A percentile compares a stretch with the other conserved stretches of the same genome.
These are phyloP conservation scores for Malurus alboscapulatus DNA, from an alignment of 2,113 vertebrate species.

Conservation along the genomic window DNA sequence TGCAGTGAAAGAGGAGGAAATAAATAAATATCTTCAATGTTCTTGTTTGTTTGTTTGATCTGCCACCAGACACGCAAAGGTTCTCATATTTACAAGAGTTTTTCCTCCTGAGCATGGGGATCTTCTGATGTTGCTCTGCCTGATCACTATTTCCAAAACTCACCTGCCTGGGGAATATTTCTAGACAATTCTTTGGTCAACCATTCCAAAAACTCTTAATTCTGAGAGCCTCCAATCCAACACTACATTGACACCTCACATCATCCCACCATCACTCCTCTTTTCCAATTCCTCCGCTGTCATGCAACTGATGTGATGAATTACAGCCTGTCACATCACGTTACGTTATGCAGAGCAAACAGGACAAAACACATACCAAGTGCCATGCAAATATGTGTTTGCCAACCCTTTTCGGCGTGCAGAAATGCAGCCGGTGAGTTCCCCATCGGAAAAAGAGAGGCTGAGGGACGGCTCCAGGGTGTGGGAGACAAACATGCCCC, in stretches of 20 bases:
- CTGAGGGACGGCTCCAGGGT: conserved; percentile 2
- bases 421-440: background rate
- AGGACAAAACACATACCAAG: conserved; percentile 72
- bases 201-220: background rate
- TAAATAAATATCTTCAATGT: background rate
- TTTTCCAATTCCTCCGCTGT: conserved; percentile 46
- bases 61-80: background rate
- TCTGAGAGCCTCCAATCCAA: background rate
- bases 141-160: background rate
- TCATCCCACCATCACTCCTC: background rate
- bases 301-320: conserved; percentile 46
- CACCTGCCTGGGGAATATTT: background rate
- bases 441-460: background rate
- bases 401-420: conserved; percentile 14
- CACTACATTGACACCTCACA: background rate
- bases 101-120: background rate
- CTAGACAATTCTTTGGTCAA: background rate
- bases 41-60: background rate
- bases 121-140: background rate
- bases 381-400: conserved; percentile 68
- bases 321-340: conserved; percentile 68
- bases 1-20: background rate
- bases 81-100: background rate
- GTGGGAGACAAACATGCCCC: background rate
- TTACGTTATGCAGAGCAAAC: conserved; percentile 62